These are phyloP conservation scores for Portunus trituberculatus DNA, from an alignment of 1,140 invertebrate species.

Conservation along the genomic window DNA sequence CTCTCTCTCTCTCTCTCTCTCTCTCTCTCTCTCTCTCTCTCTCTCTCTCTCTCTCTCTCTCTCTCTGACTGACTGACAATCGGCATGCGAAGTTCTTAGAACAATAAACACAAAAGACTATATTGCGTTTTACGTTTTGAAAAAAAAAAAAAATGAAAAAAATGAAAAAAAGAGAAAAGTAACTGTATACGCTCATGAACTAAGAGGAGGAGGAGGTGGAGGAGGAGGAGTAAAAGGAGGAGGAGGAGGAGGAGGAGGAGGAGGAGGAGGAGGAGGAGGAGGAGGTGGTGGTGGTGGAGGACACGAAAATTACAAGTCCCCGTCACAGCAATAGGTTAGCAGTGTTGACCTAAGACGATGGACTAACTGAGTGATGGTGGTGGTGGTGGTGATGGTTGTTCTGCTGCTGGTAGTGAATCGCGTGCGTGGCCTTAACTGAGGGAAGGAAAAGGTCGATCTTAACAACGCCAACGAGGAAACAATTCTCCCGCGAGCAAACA, in stretches of 20 bases:
- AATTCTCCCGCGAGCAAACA: no score
- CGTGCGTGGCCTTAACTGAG: neutral
- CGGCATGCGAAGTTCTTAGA: no score
- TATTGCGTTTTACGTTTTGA: neutral
- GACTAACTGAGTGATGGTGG: neutral
- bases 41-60: constrained; percentile 20
- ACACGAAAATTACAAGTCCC: no score
- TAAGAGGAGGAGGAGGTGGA: neutral
- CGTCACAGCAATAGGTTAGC: neutral
- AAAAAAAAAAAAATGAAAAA: no score
- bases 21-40: constrained; percentile 20
- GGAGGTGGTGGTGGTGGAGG: constrained; percentile 23
- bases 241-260: constrained; percentile 29
- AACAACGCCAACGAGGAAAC: no score
- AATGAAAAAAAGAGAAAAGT: neutral
- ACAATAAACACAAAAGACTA: neutral
- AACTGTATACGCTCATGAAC: neutral
- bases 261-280: neutral
- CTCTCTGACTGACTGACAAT: neutral
- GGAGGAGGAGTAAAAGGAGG: neutral
- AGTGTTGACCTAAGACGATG: neutral
- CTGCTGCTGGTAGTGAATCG: neutral
- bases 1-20: neutral
- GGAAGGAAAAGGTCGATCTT: neutral
- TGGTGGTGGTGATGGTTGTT: no score